Percentiles rank a stretch among this genome's conserved stretches.
Conservation (phyloP, 2,113 vertebrate genomes). For the Cyprinus carpio region DNA sequence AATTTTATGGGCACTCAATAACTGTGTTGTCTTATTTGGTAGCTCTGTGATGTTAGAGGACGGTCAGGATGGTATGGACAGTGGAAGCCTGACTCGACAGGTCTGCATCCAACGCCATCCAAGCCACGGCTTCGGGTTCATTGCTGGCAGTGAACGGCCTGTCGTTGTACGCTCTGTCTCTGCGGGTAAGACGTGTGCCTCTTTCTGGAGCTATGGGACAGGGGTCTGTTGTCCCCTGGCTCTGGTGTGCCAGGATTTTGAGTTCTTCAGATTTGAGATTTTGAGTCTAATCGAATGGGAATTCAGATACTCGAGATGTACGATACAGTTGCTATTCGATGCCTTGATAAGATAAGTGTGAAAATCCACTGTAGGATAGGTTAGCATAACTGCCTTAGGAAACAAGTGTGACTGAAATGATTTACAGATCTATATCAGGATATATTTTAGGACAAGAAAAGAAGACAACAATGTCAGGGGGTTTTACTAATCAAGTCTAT, state of each 20-base stretch:
- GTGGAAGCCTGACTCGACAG: slow-evolving; percentile 90
- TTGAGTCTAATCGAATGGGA: neutral
- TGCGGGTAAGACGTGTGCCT: slow-evolving; percentile 77
- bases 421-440: neutral
- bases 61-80: slow-evolving; percentile 90
- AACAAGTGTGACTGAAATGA: neutral
- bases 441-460: neutral
- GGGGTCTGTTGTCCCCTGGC: slow-evolving; percentile 33
- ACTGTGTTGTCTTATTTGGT: slow-evolving; percentile 28
- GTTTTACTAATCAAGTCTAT: neutral
- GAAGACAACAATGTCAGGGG: neutral
- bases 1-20: neutral
- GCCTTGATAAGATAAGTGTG: neutral
- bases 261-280: slow-evolving; percentile 16
- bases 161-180: slow-evolving; percentile 93
- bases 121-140: slow-evolving; percentile 90
- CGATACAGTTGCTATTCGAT: neutral
- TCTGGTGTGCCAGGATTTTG: slow-evolving; percentile 43
- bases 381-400: neutral
- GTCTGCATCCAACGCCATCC: slow-evolving; percentile 90
- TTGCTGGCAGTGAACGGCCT: slow-evolving; percentile 92
- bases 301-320: neutral
- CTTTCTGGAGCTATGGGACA: slow-evolving; percentile 42
- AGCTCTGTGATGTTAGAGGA: slow-evolving; percentile 94
- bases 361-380: neutral